phyloP scores from a whole-genome alignment of 1,140 invertebrate species.

The Drosophila elegans region DNA sequence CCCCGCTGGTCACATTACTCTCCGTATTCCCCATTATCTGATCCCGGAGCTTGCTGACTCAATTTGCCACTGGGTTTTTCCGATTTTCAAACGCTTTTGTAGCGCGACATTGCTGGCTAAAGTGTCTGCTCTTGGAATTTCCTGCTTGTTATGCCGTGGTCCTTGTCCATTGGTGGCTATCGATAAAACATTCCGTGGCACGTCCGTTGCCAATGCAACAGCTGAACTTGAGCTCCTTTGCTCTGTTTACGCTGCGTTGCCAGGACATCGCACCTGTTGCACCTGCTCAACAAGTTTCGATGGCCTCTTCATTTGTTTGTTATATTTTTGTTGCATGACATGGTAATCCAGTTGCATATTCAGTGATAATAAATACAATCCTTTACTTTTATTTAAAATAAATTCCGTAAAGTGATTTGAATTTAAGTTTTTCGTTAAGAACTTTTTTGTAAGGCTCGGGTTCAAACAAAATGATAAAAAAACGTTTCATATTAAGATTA shows the following conservation, averaged over 20 bases:
- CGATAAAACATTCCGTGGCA: constrained; percentile 63
- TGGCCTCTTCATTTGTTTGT: background rate
- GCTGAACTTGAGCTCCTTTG: constrained; percentile 74
- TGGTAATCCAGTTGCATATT: too few relatives aligned
- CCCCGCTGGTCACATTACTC: constrained; percentile 95
- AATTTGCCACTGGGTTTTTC: constrained; percentile 2
- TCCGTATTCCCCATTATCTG: constrained; percentile 95
- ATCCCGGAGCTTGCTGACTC: constrained; percentile 7
- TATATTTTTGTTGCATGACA: background rate
- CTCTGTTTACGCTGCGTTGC: constrained; percentile 67
- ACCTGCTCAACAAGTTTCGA: constrained; percentile 54
- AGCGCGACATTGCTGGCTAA: constrained; percentile 59
- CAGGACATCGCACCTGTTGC: constrained; percentile 66
- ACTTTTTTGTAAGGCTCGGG: too few relatives aligned
- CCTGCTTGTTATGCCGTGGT: constrained; percentile 37
- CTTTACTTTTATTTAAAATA: too few relatives aligned
- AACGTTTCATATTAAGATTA: too few relatives aligned
- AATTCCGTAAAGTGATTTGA: too few relatives aligned
- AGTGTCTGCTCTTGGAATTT: constrained; percentile 35
- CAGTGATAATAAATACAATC: too few relatives aligned
- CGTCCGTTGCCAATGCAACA: constrained; percentile 75
- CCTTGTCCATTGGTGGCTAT: constrained; percentile 53
- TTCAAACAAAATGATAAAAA: too few relatives aligned
- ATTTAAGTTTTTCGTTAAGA: too few relatives aligned
- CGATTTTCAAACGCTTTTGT: constrained; percentile 44